Percentiles rank a stretch among this genome's conserved stretches.
Evolutionary conservation across 1,140 invertebrate genomes (phyloP).

Genomic region (Drosophila nasuta): DNA sequence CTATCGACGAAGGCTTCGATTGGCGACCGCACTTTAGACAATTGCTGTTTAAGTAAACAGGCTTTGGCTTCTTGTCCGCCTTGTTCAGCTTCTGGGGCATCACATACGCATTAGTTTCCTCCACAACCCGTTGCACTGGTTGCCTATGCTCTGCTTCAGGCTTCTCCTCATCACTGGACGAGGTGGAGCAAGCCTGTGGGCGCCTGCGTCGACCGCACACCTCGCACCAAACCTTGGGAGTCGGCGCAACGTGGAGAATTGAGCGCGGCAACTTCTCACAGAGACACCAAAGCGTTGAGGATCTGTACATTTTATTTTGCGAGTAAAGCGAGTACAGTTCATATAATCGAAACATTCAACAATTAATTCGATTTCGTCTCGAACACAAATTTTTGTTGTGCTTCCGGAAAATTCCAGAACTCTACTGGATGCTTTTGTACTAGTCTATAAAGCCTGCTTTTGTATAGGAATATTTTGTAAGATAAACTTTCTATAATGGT

Average conservation of each 20-base stretch:
- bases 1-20: background rate
- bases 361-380: conserved; percentile 4
- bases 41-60: background rate
- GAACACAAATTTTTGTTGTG: conserved; percentile 9
- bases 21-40: conserved; percentile 36
- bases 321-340: conserved; percentile 64
- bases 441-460: conserved; percentile 6
- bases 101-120: conserved; percentile 13
- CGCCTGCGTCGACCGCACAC: conserved; percentile 54
- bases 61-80: conserved; percentile 36
- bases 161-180: conserved; percentile 61
- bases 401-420: background rate
- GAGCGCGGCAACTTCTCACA: conserved; percentile 64
- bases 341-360: conserved; percentile 69
- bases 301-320: conserved; percentile 40
- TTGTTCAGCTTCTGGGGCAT: conserved; percentile 38
- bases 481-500: background rate
- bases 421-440: conserved; percentile 11
- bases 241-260: conserved; percentile 43
- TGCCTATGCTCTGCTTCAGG: background rate
- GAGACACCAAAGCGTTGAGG: conserved; percentile 37
- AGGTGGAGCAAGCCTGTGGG: background rate
- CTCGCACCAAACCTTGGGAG: conserved; percentile 33
- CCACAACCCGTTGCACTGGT: conserved; percentile 12
- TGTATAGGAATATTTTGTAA: background rate